Conservation (phyloP, 1,140 invertebrate genomes). For the Liolophura sinensis region DNA sequence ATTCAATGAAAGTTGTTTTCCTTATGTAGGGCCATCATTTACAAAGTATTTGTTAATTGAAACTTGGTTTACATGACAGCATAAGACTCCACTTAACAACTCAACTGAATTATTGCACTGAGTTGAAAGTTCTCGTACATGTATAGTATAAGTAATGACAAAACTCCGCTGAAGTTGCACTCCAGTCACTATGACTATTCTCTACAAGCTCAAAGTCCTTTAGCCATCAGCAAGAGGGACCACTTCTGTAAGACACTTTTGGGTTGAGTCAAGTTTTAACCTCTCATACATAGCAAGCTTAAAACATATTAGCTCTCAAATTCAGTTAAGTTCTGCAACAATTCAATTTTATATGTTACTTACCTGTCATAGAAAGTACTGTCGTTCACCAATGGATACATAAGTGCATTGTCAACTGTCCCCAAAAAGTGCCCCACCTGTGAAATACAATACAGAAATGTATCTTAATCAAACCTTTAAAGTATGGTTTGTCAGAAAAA, state of each 20-base stretch:
- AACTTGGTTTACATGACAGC: too few relatives aligned
- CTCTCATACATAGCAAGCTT: not conserved
- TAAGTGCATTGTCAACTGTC: constrained; percentile 31
- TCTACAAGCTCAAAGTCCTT: not conserved
- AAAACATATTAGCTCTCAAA: not conserved
- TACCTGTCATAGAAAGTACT: constrained; percentile 24
- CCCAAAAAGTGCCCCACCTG: constrained; percentile 44
- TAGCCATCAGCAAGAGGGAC: not conserved
- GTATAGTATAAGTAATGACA: too few relatives aligned
- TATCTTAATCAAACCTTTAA: not conserved
- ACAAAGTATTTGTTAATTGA: too few relatives aligned
- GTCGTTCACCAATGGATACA: constrained; percentile 25
- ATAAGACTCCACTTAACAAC: too few relatives aligned
- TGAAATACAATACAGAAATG: constrained; percentile 9
- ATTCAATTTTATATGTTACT: not conserved
- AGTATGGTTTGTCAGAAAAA: not conserved
- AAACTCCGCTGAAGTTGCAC: not conserved
- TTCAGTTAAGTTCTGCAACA: not conserved
- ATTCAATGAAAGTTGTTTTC: too few relatives aligned
- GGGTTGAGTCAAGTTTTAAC: not conserved
- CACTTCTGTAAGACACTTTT: not conserved
- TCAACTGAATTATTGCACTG: too few relatives aligned
- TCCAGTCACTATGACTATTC: not conserved
- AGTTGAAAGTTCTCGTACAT: too few relatives aligned
- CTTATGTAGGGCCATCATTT: too few relatives aligned